These are phyloP conservation scores for Cybosia mesomella DNA, from an alignment of 2,888 invertebrate genomes.

Conservation along the genomic window DNA sequence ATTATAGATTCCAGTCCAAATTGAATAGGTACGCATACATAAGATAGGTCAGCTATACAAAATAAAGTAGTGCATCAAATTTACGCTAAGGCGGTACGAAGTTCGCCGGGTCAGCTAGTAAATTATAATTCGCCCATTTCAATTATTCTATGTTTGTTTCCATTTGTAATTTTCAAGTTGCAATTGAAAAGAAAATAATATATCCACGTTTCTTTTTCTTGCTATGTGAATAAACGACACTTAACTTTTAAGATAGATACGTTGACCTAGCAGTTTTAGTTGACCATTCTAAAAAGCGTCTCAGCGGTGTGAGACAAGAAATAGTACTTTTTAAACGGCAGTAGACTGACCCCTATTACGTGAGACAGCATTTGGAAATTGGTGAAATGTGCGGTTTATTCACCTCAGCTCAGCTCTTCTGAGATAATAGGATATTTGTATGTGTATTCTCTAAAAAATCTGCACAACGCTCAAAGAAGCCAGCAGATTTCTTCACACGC, in stretches of 20 bases:
- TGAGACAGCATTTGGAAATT: background rate
- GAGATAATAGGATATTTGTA: too few species aligned
- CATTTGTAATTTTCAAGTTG: background rate
- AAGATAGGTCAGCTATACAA: too few species aligned
- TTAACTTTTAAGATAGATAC: background rate
- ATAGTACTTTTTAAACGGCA: background rate
- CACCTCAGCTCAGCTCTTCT: too few species aligned
- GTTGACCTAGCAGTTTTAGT: background rate
- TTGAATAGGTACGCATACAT: too few species aligned
- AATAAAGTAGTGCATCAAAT: too few species aligned
- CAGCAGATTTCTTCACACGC: constrained; percentile 2
- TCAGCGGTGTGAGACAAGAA: too few species aligned
- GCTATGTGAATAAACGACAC: too few species aligned
- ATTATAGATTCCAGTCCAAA: too few species aligned
- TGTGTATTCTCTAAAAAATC: too few species aligned
- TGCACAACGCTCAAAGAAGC: background rate
- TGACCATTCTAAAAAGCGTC: background rate
- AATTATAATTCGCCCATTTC: background rate
- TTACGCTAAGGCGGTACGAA: too few species aligned
- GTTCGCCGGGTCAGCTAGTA: too few species aligned
- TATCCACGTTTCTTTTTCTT: too few species aligned
- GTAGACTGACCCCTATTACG: background rate
- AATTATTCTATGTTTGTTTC: background rate
- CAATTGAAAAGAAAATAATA: background rate
- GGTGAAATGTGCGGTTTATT: background rate